A percentile compares a stretch with the other conserved stretches of the same genome.
Conservation (phyloP, 2,113 vertebrate species). For the Cephalophus harveyi region DNA sequence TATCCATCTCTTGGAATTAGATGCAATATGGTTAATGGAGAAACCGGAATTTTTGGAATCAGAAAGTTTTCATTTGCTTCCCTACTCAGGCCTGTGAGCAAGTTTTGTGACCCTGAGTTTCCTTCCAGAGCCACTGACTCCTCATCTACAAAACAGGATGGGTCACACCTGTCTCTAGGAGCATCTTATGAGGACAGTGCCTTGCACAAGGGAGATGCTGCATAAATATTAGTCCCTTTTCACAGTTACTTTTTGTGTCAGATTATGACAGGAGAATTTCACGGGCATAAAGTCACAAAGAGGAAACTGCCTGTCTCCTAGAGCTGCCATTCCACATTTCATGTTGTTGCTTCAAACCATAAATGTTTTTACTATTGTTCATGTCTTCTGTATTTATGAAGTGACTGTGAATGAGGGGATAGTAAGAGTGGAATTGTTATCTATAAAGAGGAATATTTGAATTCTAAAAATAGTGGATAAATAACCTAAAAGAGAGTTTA, state of each 20-base stretch:
- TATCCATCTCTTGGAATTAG: neutral
- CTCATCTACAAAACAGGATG: neutral
- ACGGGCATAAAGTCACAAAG: neutral
- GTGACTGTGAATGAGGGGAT: neutral
- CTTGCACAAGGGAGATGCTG: neutral
- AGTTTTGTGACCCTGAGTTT: neutral
- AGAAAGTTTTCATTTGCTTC: neutral
- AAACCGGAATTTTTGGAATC: neutral
- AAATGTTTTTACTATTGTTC: constrained; percentile 41
- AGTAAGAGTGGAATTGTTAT: neutral
- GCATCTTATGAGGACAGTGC: neutral
- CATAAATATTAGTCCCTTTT: neutral
- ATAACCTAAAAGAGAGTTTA: neutral
- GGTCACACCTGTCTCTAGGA: neutral
- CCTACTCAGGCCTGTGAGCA: neutral
- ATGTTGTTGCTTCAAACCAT: neutral
- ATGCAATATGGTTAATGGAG: neutral
- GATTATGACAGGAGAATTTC: neutral
- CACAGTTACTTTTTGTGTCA: constrained; percentile 52
- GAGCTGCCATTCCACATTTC: constrained; percentile 4
- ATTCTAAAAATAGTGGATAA: constrained; percentile 4
- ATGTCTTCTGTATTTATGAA: constrained; percentile 15
- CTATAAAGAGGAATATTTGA: constrained; percentile 22
- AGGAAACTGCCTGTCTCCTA: constrained; percentile 31
- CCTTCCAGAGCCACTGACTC: neutral